Evolutionary conservation across 1,140 invertebrate species (phyloP), one percentile per base, ranked within the genome.

Genomic region (Eriocheir sinensis): DNA sequence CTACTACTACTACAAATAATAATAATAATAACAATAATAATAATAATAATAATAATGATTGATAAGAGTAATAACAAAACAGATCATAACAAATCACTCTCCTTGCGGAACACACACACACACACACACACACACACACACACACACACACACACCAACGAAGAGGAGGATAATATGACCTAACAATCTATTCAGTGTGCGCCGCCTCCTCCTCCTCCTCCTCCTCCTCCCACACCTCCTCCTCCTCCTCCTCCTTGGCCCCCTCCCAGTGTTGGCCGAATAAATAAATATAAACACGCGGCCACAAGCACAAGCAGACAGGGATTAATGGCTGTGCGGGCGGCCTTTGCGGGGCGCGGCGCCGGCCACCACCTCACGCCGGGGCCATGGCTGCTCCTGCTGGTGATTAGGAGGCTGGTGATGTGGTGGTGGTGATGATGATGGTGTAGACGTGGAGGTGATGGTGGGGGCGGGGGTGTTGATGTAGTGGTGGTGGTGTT

Each of bases 281-380:
- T 72, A 72, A 72, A 72, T 72, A 72, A 72, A 72, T 72, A 72
- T 72, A 72, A 72, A 72, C 60, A 72, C 27, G 60, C 27, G 60
- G 60, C 60, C 60, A 72, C 60, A 72, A 72, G 6, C 60, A 72
- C 60, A 72, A 72, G 27, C 60, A 72, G 60, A 72, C 60, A 72
- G n/a, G 60, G 60, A 72, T 72, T 72, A 72, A 72, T 72, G 60
- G 60, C 21, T 8, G 60, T 72, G 60, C 27, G 60, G 27, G 60
- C 8, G 8, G 60, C 60, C 60, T 72, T 72, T 72, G 60, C 0
- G 27, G 27, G n/a, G 27, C 60, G 12, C 0, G 60, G 27, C 60
- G 60, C 60, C 60, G 60, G n/a, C 60, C 21, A 72, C 60, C 21
- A 72, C 60, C 60, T 72, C 60, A 72, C 27, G 60, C 3, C 21